Base-by-base conservation (phyloP, 2,888 invertebrate species). In the Microchrysa polita region DNA sequence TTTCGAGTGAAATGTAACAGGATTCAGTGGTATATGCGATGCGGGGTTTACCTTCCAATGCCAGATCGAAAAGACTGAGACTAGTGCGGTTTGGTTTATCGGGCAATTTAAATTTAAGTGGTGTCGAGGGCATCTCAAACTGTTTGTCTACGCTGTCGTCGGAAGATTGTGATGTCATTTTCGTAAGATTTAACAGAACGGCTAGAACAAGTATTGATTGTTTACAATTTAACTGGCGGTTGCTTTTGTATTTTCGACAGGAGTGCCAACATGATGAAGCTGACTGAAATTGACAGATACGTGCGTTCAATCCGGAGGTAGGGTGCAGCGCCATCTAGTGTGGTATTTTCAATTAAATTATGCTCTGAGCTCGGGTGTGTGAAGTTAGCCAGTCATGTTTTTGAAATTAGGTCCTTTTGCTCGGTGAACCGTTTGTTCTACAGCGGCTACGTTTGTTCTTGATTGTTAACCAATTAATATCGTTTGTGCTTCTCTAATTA, bases 31-130 rank as follows among this genome's bases (percentile, higher is more conserved):
- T n/a, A n/a, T 34, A 7, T 34, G 7, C 27, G 27, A 34, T n/a
- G n/a, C n/a, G n/a, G 14, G 10, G 4, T 14, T 34, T 44, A 72
- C 72, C 72, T 59, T 72, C 60, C n/a, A 72, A 14, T 5, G 23
- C 72, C n/a, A 72, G 48, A 23, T 72, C 72, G 16, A 72, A 72
- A n/a, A 72, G 23, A 72, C 44, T 60, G 5, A 60, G 18, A 27
- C 60, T 72, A 1, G 44, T 44, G 4, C 59, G 72, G 23, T 9
- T 72, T 7, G 27, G 27, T 42, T 55, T 65, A 10, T 12, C 10
- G 10, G 65, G 23, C 14, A 34, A 18, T 18, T 16, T n/a, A n/a
- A 48, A 34, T 65, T 65, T 48, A 10, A 20, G 9, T 5, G 48
- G 65, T 65, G 65, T 65, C 1, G 48, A 34, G 14, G 16, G 4